phyloP scores from a whole-genome alignment of 2,113 vertebrate species.

The Brienomyrus brachyistius region DNA sequence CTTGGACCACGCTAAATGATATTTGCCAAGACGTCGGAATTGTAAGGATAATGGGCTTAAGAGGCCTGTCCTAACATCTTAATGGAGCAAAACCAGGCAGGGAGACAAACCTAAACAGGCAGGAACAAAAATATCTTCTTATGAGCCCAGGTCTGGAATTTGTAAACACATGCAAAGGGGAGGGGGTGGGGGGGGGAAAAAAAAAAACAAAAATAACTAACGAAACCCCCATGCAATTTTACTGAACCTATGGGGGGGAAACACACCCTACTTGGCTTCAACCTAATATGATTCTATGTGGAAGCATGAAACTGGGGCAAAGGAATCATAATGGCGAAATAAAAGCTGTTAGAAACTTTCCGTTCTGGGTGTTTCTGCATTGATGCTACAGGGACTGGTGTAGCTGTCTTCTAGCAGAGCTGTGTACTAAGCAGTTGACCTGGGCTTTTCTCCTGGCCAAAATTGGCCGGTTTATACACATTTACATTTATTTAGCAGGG shows the following conservation, averaged over 20 bases:
- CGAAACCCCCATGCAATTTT: not conserved
- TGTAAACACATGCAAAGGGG: not conserved
- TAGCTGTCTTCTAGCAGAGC: not conserved
- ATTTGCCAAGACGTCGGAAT: constrained; percentile 21
- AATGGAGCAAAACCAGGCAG: constrained; percentile 9
- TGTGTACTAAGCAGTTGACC: not conserved
- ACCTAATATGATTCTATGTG: not conserved
- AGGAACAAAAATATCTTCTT: constrained; percentile 18
- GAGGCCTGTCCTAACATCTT: constrained; percentile 23
- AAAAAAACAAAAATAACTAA: not conserved
- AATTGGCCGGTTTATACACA: not conserved
- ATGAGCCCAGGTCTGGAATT: not conserved
- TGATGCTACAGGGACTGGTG: not conserved
- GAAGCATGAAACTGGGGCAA: constrained; percentile 9
- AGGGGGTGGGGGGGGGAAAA: too few relatives aligned
- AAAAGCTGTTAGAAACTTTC: not conserved
- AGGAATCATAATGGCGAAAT: not conserved
- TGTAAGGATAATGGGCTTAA: constrained; percentile 20
- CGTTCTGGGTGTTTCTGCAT: not conserved
- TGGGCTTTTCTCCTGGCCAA: not conserved
- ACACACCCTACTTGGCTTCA: not conserved
- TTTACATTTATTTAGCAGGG: not conserved
- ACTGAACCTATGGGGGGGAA: not conserved
- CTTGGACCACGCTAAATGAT: constrained; percentile 7
- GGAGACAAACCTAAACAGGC: not conserved